Base-by-base conservation (phyloP, 2,888 invertebrate species). In the Synanthedon formicaeformis region DNA sequence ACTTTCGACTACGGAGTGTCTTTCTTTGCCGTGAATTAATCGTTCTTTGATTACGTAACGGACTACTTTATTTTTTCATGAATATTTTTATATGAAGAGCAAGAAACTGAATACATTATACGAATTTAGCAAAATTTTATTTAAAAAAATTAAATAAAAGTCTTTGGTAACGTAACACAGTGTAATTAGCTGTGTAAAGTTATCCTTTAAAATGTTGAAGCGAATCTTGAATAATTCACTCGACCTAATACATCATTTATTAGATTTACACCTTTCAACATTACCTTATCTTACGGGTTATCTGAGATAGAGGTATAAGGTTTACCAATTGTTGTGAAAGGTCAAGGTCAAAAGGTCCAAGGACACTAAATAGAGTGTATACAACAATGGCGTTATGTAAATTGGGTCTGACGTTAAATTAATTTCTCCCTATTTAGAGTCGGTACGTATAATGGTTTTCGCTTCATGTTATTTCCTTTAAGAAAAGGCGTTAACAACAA, bases 371-470 rank as follows among this genome's bases (percentile, higher is more conserved):
- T 49, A 23, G 16, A 49, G 18, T 49, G 16, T 18, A 18, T 49
- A 49, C 52, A 51, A 56, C 58, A 56, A 60, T 58, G 55, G 54
- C 57, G 52, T 62, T 63, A 64, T 65, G 62, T 61, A 63, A 65
- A 64, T 64, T 63, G 60, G 59, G 61, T 57, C 56, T 60, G 62
- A 59, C 61, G 62, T 58, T 52, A 63, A 65, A 63, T 65, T 62
- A 64, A 64, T 64, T 65, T 64, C 62, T 63, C 65, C 63, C 59
- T 63, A 62, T 64, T 60, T 52, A 16, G 45, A 45, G 12, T 45
- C 6, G n/a, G 45, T 45, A 45, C 14, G 14, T 13, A 13, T n/a
- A n/a, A 13, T 45, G 45, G n/a, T 45, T 41, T 41, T 14, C 13
- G 13, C n/a, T 12, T 45, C 12, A 45, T n/a, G 13, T 45, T 45